A percentile compares a stretch with the other conserved stretches of the same genome.
These are phyloP conservation scores for Eupithecia abbreviata DNA, from an alignment of 2,888 invertebrate genomes.

Conservation along the genomic window DNA sequence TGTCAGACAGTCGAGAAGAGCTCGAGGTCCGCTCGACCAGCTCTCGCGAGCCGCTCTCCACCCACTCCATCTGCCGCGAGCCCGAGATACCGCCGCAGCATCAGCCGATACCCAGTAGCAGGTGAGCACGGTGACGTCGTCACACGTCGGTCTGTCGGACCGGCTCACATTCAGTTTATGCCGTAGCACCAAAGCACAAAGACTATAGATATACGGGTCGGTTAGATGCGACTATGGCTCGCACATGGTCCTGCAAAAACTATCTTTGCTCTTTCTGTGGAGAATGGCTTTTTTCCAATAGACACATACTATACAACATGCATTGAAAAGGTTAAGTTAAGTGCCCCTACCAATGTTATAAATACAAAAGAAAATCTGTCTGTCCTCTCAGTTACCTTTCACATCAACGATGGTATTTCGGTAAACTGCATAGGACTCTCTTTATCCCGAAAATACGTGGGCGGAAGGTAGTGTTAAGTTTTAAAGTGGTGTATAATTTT, in stretches of 20 bases:
- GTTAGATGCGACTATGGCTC: background rate
- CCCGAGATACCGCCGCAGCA: constrained; percentile 76
- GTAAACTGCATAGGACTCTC: background rate
- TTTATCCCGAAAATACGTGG: background rate
- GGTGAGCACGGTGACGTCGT: constrained; percentile 29
- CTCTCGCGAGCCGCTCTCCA: constrained; percentile 70
- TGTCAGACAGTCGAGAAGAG: constrained; percentile 76
- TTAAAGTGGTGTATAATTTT: background rate
- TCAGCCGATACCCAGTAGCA: constrained; percentile 51
- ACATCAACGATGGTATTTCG: background rate
- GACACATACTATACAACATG: too few relatives aligned
- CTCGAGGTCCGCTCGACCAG: constrained; percentile 61
- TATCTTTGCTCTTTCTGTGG: too few relatives aligned
- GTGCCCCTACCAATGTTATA: background rate
- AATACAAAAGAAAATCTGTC: background rate
- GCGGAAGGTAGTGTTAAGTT: background rate
- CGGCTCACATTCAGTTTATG: background rate
- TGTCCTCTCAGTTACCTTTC: background rate
- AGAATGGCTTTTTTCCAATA: too few relatives aligned
- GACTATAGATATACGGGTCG: background rate
- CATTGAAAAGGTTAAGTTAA: background rate
- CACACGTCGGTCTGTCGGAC: background rate
- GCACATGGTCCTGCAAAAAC: background rate
- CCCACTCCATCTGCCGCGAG: constrained; percentile 86
- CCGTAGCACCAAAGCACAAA: background rate